Evolutionary conservation across 2,888 invertebrate genomes (phyloP).

Genomic region (Phanerotoma sp.): DNA sequence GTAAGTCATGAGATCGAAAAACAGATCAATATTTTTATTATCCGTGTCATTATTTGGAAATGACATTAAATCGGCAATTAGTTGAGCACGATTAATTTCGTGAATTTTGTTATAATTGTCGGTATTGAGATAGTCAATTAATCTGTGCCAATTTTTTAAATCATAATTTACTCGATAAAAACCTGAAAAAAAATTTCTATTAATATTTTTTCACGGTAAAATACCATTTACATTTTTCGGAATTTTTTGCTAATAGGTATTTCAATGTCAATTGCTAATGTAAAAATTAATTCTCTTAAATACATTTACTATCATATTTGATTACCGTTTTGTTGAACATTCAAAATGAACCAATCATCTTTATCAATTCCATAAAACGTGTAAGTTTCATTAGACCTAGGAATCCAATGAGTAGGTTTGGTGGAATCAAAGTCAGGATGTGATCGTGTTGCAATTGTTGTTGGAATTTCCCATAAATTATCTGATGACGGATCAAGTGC

Average conservation of each 20-base stretch:
- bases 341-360: constrained; percentile 44
- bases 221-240: constrained; percentile 23
- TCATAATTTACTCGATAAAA: constrained; percentile 66
- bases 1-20: constrained; percentile 58
- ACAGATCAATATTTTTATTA: constrained; percentile 14
- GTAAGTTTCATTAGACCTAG: constrained; percentile 42
- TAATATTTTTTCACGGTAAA: not conserved
- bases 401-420: constrained; percentile 58
- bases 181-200: constrained; percentile 43
- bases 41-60: too few relatives aligned
- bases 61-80: too few relatives aligned
- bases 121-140: constrained; percentile 58
- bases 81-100: constrained; percentile 73
- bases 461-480: constrained; percentile 56
- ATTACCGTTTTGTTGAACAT: constrained; percentile 49
- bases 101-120: constrained; percentile 61
- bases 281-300: too few relatives aligned
- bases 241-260: too few relatives aligned
- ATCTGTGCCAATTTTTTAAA: constrained; percentile 60
- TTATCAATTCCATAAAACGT: constrained; percentile 31
- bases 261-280: too few relatives aligned
- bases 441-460: constrained; percentile 58
- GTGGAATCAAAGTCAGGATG: constrained; percentile 59
- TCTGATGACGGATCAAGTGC: not conserved
- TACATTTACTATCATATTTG: too few relatives aligned